Base-by-base conservation (phyloP, 2,113 vertebrate species). In the Astatotilapia flaviijosephi region DNA sequence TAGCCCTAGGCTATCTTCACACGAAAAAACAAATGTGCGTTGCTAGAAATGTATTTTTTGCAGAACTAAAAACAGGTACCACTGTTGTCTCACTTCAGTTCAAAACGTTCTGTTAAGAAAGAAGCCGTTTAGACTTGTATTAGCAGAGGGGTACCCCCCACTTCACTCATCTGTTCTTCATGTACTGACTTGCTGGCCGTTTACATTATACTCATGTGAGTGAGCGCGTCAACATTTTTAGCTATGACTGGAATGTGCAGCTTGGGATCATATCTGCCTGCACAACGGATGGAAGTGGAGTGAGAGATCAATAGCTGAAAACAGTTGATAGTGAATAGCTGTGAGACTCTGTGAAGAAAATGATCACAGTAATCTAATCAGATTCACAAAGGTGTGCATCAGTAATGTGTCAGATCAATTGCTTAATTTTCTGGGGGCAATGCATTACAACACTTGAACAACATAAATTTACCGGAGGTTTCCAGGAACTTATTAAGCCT, bases 191-290 rank as follows among this genome's bases (percentile, higher is more conserved):
- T 94, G 91, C 77, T 56, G 60, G 26, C 79, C 23, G 45, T 88
- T 91, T 85, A 88, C 84, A 87, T 92, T 49, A 31, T 37, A 75
- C 65, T 60, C 80, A 51, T n/a, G 73, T 31, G 42, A 68, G 62
- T 82, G 55, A 86, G 65, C 83, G 62, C 89, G 88, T 90, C 91
- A 94, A 95, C 88, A 84, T 93, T 93, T 88, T 80, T 79, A 96
- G 83, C 84, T 96, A 96, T 96, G 96, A 86, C 26, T 90, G 94
- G 95, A 97, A 97, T 96, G 94, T 86, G 80, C 83, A 17, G 85
- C 81, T 84, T 21, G 79, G 87, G 86, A 93, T 81, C 88, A 80
- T 90, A 83, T 84, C 80, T 90, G 84, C 40, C 35, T 88, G 77
- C 89, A 87, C 60, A 90, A 90, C 83, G 83, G 47, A 86, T 80